Base-by-base conservation (phyloP, 35 echinoderm and acorn worm genomes). In the Apostichopus japonicus region DNA sequence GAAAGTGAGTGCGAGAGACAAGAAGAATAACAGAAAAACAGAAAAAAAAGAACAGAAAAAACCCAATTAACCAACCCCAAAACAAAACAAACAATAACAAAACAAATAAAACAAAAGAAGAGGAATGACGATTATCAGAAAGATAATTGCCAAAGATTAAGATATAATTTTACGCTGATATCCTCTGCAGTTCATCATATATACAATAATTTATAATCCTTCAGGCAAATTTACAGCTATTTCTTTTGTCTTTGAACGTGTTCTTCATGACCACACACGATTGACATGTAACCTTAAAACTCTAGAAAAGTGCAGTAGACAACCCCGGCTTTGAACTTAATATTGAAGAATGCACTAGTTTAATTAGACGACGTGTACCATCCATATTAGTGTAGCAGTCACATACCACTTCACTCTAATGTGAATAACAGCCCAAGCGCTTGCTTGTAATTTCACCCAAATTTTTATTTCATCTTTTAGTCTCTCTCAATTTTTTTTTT, bases 351-450 rank as follows among this genome's bases (percentile, higher is more conserved):
- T 75, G 71, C 56, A 84, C 81, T 8, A 51, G 81, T 57, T 84
- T 84, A 84, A 84, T 84, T 84, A 84, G 53, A 56, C 54, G 54
- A 57, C 54, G 54, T 57, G 55, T n/a, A 58, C 81, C 80, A n/a
- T 55, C 51, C 81, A 21, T 59, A 17, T 23, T 23, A 9, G 81
- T 57, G 56, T 57, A 84, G 54, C 54, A 84, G 81, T 84, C 81
- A 84, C 81, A 84, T 54, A 57, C 81, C 8, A 84, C 54, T 84
- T 57, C 27, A 84, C 54, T 57, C 17, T 84, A 84, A 84, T 84
- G 81, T 23, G 81, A 84, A 84, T 84, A 84, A 84, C 81, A 84
- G 81, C 53, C 63, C 55, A 84, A 58, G 7, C 81, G 81, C 56
- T 84, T 54, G 14, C 54, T 57, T 84, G 81, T 84, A 84, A 84